Conservation (phyloP, 2,888 invertebrate species). For the Gibbula magus region DNA sequence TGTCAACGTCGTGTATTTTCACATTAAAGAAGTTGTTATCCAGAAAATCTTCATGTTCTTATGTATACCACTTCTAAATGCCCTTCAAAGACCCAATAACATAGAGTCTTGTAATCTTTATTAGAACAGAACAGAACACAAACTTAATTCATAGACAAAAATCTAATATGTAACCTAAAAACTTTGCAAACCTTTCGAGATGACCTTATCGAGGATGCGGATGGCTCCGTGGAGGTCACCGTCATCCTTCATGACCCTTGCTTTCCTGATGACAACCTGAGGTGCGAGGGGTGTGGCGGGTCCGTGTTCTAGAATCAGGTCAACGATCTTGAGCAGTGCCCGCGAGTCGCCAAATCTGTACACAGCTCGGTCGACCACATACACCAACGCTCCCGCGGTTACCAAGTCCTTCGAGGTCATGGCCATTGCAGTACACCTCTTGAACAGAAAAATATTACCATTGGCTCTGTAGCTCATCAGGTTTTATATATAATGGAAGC, state of each 20-base stretch:
- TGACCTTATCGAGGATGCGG: constrained; percentile 33
- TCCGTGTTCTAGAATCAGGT: constrained; percentile 22
- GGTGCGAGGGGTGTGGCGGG: constrained; percentile 38
- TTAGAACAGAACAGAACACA: too few relatives aligned
- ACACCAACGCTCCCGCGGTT: constrained; percentile 37
- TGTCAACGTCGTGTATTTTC: too few relatives aligned
- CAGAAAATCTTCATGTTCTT: too few relatives aligned
- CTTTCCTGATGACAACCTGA: constrained; percentile 42
- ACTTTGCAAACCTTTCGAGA: constrained; percentile 20
- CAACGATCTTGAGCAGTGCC: constrained; percentile 31
- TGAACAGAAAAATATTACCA: constrained; percentile 4
- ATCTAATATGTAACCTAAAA: too few relatives aligned
- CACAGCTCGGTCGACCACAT: constrained; percentile 42
- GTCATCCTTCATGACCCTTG: constrained; percentile 41
- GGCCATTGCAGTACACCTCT: constrained; percentile 39
- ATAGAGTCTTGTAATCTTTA: too few relatives aligned
- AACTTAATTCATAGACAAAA: too few relatives aligned
- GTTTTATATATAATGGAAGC: too few relatives aligned
- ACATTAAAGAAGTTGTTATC: too few relatives aligned
- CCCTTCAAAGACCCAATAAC: too few relatives aligned
- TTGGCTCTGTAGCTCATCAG: too few relatives aligned
- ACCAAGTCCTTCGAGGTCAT: constrained; percentile 22
- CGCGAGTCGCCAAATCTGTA: constrained; percentile 42
- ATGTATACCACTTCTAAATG: too few relatives aligned
- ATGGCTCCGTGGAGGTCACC: constrained; percentile 43